phyloP scores from a whole-genome alignment of 2,888 invertebrate species.

The Clanis bilineata region DNA sequence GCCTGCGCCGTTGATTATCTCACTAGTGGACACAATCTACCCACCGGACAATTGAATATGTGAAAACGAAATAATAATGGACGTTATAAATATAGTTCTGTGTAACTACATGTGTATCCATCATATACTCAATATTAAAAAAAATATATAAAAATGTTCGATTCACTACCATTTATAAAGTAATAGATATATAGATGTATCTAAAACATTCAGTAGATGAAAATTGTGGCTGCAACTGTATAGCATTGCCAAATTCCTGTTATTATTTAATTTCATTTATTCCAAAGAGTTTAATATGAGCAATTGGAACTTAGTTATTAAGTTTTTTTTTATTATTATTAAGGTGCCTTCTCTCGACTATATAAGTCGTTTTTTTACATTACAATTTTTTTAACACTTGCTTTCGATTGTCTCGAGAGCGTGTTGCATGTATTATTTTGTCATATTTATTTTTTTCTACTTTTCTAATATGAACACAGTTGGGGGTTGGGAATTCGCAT shows the following conservation, averaged over 20 bases:
- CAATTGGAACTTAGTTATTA: slow-evolving; percentile 62
- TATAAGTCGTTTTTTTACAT: slow-evolving; percentile 21
- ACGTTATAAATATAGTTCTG: slow-evolving; percentile 36
- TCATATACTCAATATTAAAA: slow-evolving; percentile 48
- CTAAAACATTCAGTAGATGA: slow-evolving; percentile 51
- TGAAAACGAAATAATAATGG: slow-evolving; percentile 32
- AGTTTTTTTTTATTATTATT: slow-evolving; percentile 41
- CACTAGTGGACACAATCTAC: slow-evolving; percentile 35
- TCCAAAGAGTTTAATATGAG: slow-evolving; percentile 70
- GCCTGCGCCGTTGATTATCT: neutral
- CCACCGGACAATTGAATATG: slow-evolving; percentile 41
- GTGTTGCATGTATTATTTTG: neutral
- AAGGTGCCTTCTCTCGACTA: slow-evolving; percentile 28
- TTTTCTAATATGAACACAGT: neutral
- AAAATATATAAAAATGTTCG: slow-evolving; percentile 29
- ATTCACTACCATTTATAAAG: slow-evolving; percentile 48
- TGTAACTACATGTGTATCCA: slow-evolving; percentile 46
- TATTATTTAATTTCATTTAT: slow-evolving; percentile 54
- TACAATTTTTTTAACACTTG: slow-evolving; percentile 7
- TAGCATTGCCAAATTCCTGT: slow-evolving; percentile 66
- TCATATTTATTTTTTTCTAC: neutral
- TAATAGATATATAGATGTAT: slow-evolving; percentile 40
- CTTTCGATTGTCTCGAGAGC: neutral
- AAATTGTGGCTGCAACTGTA: slow-evolving; percentile 55
- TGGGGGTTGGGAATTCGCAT: neutral